Conservation (phyloP, 2,113 vertebrate genomes). For the Phoenicopterus ruber region DNA sequence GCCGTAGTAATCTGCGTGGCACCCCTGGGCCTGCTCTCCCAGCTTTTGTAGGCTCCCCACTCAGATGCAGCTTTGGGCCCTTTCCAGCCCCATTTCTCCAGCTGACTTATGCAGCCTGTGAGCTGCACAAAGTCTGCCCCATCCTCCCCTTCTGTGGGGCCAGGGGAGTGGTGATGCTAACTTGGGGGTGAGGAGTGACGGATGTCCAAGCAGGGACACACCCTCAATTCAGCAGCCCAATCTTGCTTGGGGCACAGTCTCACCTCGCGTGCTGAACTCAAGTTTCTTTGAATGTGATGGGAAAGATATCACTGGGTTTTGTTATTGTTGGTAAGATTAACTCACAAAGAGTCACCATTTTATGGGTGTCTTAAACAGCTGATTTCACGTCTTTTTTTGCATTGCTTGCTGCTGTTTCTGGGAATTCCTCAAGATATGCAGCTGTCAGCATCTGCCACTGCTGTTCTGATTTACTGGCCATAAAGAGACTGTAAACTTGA, state of each 20-base stretch:
- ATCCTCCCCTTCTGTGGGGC: neutral
- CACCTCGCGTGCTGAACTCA: neutral
- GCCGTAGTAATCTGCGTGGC: too few species aligned
- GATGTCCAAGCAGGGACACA: neutral
- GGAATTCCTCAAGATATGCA: neutral
- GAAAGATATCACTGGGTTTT: neutral
- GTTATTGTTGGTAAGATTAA: neutral
- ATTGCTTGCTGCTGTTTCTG: slow-evolving; percentile 20
- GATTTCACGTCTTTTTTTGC: neutral
- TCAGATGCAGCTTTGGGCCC: neutral
- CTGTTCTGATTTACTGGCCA: neutral
- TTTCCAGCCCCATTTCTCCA: neutral
- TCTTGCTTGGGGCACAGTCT: neutral
- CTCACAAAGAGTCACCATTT: neutral
- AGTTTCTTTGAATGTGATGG: neutral
- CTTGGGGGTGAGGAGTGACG: neutral
- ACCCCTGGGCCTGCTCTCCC: neutral
- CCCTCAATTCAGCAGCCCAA: neutral
- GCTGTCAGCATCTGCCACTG: neutral
- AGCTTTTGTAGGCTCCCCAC: neutral
- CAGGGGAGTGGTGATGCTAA: neutral
- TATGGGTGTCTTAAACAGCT: neutral
- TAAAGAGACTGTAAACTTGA: slow-evolving; percentile 28
- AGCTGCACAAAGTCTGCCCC: neutral
- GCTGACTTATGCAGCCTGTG: neutral